Percentiles rank a stretch among this genome's conserved stretches.
Evolutionary conservation across 37 sponge, comb jelly and placozoan species (phyloP).

Genomic region (Hormiphora californensis): DNA sequence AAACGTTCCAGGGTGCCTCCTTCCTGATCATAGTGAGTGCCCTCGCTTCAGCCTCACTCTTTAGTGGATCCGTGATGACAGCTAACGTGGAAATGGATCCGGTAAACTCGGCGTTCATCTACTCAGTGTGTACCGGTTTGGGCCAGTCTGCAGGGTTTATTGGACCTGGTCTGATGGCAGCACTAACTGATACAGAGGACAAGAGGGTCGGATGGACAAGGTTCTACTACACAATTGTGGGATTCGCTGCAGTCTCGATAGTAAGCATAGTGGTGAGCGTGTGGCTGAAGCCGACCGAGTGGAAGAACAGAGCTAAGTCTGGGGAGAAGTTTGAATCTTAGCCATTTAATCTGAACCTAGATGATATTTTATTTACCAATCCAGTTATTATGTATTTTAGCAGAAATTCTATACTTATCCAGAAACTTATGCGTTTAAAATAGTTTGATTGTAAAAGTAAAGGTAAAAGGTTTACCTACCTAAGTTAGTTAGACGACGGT

Average conservation of each 20-base stretch:
- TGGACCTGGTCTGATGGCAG: not conserved
- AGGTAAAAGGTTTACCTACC: too few species aligned
- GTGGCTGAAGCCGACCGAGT: not conserved
- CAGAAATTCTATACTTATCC: too few species aligned
- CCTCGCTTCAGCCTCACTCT: not conserved
- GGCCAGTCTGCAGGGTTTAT: not conserved
- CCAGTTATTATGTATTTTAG: too few species aligned
- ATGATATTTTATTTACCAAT: too few species aligned
- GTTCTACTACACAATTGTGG: not conserved
- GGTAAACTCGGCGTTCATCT: not conserved
- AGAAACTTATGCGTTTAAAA: too few species aligned
- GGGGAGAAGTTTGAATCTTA: too few species aligned
- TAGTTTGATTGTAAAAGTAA: too few species aligned
- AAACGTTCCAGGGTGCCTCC: not conserved
- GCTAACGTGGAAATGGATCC: not conserved
- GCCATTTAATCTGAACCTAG: too few species aligned
- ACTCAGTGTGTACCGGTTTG: not conserved
- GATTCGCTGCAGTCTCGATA: not conserved
- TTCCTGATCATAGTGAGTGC: not conserved
- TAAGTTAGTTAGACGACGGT: conserved; percentile 72
- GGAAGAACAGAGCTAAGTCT: not conserved
- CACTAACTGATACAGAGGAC: not conserved
- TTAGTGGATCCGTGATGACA: not conserved
- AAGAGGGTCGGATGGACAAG: not conserved
- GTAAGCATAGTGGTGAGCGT: not conserved